Conservation (phyloP, 1,140 invertebrate genomes). For the Drosophila pallidifrons region DNA sequence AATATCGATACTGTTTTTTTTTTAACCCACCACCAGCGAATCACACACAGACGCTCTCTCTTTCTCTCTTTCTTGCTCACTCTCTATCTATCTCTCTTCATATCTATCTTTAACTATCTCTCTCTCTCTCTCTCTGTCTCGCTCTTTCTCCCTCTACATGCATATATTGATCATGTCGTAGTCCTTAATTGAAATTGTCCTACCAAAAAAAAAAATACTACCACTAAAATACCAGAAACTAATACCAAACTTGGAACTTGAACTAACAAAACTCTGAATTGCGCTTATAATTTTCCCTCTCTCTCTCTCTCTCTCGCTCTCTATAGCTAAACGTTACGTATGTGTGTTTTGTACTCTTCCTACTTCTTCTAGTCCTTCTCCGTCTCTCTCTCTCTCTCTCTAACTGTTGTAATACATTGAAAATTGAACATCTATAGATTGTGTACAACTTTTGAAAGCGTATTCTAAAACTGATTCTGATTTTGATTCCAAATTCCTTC, state of each 20-base stretch:
- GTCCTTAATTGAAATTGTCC: constrained; percentile 58
- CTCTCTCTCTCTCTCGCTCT: too few relatives aligned
- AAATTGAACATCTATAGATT: constrained; percentile 30
- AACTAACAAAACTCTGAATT: constrained; percentile 48
- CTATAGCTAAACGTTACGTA: constrained; percentile 68
- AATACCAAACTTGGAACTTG: background rate
- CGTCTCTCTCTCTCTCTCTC: constrained; percentile 65
- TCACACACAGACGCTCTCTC: constrained; percentile 12
- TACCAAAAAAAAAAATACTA: constrained; percentile 49
- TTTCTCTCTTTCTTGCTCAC: constrained; percentile 5
- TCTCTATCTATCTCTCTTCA: constrained; percentile 3
- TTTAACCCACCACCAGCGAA: constrained; percentile 11
- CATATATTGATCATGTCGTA: constrained; percentile 73
- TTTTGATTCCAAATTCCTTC: constrained; percentile 20
- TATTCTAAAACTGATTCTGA: constrained; percentile 31
- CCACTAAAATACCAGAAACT: constrained; percentile 33
- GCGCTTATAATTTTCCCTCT: constrained; percentile 59
- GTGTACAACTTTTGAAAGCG: constrained; percentile 49
- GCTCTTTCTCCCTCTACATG: constrained; percentile 22
- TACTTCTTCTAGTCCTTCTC: constrained; percentile 27
- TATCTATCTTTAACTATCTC: constrained; percentile 12
- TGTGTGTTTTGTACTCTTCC: constrained; percentile 60
- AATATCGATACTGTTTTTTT: background rate
- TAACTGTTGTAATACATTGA: constrained; percentile 67
- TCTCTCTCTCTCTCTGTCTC: constrained; percentile 9